phyloP scores from a whole-genome alignment of 2,888 invertebrate species.

The Harpagoxenus sublaevis region DNA sequence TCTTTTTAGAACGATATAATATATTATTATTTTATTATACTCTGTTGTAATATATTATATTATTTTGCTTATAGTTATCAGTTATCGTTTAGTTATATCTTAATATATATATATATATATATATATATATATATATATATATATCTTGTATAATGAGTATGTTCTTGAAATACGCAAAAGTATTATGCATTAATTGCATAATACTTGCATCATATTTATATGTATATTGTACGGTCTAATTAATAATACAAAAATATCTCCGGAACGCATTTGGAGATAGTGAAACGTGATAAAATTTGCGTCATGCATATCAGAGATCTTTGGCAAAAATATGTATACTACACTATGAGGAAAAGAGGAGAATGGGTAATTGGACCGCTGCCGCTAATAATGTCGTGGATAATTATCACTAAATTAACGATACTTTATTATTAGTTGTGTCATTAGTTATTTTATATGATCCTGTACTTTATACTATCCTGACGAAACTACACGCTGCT shows the following conservation, averaged over 20 bases:
- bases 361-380: conserved; percentile 46
- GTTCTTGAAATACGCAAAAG: not conserved
- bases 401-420: conserved; percentile 58
- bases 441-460: conserved; percentile 61
- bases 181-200: not conserved
- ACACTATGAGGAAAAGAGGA: not conserved
- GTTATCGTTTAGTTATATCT: not conserved
- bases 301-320: not conserved
- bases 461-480: not conserved
- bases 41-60: no score
- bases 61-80: not conserved
- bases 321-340: conserved; percentile 25
- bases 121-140: no score
- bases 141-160: not conserved
- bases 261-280: not conserved
- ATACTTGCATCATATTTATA: not conserved
- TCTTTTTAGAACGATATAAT: not conserved
- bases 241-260: conserved; percentile 23
- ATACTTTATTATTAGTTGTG: conserved; percentile 61
- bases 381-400: conserved; percentile 51
- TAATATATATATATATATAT: no score
- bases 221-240: not conserved
- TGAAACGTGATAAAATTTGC: conserved; percentile 18
- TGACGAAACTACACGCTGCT: conserved; percentile 42
- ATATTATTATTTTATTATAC: not conserved